Evolutionary conservation across 2,797 vertebrate genomes (phyloP).

Genomic region (Sebastes paucispinis): DNA sequence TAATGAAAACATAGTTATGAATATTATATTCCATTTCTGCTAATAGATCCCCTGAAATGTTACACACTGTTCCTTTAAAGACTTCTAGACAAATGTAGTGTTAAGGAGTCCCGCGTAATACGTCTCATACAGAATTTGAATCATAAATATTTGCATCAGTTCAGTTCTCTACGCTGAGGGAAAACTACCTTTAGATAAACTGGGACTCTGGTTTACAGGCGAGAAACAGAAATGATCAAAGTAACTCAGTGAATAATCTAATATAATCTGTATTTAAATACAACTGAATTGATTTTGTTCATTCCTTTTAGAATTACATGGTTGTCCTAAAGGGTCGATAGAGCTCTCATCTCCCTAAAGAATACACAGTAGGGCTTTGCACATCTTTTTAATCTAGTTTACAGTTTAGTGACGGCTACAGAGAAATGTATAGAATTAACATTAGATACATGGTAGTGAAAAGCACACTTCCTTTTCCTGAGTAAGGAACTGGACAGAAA

Average conservation of each 20-base stretch:
- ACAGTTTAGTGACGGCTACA: conserved; percentile 14
- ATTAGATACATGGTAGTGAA: conserved; percentile 7
- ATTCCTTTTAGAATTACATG: background rate
- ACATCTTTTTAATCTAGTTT: conserved; percentile 27
- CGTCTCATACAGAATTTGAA: background rate
- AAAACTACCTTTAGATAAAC: background rate
- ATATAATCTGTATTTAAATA: background rate
- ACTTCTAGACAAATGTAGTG: background rate
- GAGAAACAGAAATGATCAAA: background rate
- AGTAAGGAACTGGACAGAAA: conserved; percentile 30
- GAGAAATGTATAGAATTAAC: conserved; percentile 22
- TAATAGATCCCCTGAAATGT: too few relatives aligned
- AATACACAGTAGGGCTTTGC: conserved; percentile 14
- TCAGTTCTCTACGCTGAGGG: background rate
- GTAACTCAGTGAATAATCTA: background rate
- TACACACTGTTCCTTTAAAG: too few relatives aligned
- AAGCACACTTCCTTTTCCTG: conserved; percentile 38
- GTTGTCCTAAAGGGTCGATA: conserved; percentile 1
- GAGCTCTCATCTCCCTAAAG: background rate
- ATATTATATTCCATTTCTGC: too few relatives aligned
- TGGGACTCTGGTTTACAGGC: background rate
- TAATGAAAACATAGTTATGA: too few relatives aligned
- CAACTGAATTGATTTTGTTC: background rate
- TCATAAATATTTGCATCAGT: background rate
- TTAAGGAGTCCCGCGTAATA: background rate